Conservation (phyloP, 1,140 invertebrate species). For the Ephestia elutella region DNA sequence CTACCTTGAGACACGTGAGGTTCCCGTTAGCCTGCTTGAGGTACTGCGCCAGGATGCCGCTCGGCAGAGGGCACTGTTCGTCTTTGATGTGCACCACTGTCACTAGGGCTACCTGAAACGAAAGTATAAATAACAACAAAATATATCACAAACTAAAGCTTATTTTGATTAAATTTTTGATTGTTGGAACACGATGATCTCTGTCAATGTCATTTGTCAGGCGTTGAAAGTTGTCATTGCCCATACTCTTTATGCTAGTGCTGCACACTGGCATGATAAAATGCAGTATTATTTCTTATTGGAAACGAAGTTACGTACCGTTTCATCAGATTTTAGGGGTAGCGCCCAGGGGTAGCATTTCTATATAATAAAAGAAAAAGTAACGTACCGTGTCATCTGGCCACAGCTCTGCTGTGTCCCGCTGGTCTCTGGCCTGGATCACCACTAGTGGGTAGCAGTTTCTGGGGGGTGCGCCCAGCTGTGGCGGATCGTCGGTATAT, state of each 20-base stretch:
- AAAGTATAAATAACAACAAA: conserved; percentile 13
- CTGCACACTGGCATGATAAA: too few relatives aligned
- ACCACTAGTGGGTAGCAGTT: conserved; percentile 85
- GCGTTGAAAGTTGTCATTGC: too few relatives aligned
- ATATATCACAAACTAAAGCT: background rate
- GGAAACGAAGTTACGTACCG: conserved; percentile 77
- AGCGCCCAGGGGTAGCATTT: conserved; percentile 80
- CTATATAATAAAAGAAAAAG: too few relatives aligned
- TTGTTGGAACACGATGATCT: too few relatives aligned
- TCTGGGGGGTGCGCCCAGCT: conserved; percentile 81
- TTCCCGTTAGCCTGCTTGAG: conserved; percentile 88
- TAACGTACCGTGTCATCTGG: conserved; percentile 86
- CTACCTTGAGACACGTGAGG: conserved; percentile 86
- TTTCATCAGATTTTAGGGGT: conserved; percentile 84
- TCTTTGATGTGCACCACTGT: conserved; percentile 88
- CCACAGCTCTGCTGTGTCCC: conserved; percentile 75
- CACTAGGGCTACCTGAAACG: conserved; percentile 82
- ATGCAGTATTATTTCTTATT: too few relatives aligned
- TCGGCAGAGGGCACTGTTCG: conserved; percentile 83
- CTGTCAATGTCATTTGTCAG: too few relatives aligned
- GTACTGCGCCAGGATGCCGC: conserved; percentile 86
- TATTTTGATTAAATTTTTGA: too few relatives aligned
- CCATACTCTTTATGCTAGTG: too few relatives aligned
- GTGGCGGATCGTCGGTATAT: conserved; percentile 78
- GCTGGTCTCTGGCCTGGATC: conserved; percentile 79